Evolutionary conservation across 92 coral and sea anemone genomes (phyloP).

Genomic region (Heliopora coerulea): DNA sequence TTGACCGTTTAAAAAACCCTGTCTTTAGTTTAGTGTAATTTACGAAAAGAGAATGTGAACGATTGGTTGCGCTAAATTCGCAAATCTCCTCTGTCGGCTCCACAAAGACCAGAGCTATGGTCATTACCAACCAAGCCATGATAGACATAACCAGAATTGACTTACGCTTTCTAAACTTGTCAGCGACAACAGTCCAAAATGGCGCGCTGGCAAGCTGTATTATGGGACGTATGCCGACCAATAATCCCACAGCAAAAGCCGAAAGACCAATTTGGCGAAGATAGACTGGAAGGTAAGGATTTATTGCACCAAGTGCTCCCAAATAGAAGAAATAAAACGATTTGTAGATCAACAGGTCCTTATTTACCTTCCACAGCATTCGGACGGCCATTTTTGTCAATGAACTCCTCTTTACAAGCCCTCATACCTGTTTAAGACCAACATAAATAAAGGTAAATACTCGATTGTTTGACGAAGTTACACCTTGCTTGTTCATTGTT

Average conservation of each 20-base stretch:
- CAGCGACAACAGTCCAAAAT: constrained; percentile 98
- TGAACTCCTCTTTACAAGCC: background rate
- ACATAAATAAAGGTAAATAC: background rate
- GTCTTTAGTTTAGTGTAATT: constrained; percentile 94
- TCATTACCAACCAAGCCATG: constrained; percentile 95
- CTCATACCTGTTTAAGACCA: background rate
- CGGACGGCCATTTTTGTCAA: constrained; percentile 41
- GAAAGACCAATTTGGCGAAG: constrained; percentile 96
- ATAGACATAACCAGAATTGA: constrained; percentile 91
- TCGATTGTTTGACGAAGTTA: too few species aligned
- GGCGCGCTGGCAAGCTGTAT: constrained; percentile 99
- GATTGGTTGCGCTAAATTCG: constrained; percentile 73
- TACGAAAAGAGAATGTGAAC: constrained; percentile 55
- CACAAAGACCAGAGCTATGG: constrained; percentile 84
- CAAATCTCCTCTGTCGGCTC: constrained; percentile 96
- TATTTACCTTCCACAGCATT: constrained; percentile 68
- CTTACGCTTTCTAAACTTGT: constrained; percentile 86
- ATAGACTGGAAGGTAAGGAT: constrained; percentile 91
- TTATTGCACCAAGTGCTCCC: constrained; percentile 85
- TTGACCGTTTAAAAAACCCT: constrained; percentile 87
- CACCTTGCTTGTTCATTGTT: too few species aligned
- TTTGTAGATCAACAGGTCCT: constrained; percentile 83
- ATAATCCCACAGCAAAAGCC: constrained; percentile 90
- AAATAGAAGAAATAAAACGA: constrained; percentile 93
- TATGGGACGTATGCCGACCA: constrained; percentile 94